Percentiles rank a stretch among this genome's conserved stretches.
These are phyloP conservation scores for Hymenochirus boettgeri DNA, from an alignment of 2,113 vertebrate species.

Conservation along the genomic window DNA sequence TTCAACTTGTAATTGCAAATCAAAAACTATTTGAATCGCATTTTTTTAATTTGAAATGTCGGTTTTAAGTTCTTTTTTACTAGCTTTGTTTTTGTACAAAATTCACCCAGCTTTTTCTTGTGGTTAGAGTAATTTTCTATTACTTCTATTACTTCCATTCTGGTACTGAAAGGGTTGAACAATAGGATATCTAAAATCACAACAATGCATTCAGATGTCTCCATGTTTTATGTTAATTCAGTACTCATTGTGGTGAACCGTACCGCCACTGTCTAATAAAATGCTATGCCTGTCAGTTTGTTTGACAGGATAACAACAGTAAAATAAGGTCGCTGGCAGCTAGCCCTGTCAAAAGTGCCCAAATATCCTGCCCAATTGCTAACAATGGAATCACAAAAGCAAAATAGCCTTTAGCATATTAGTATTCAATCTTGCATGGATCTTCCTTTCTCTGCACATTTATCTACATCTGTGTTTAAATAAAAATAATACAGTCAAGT, in stretches of 20 bases:
- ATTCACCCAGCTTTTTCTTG: no score
- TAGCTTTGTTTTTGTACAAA: no score
- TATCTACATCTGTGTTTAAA: no score
- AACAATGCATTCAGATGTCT: conserved; percentile 41
- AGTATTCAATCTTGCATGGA: conserved; percentile 31
- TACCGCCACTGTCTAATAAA: conserved; percentile 51
- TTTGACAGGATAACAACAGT: conserved; percentile 53
- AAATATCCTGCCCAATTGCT: conserved; percentile 42
- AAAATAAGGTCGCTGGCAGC: conserved; percentile 52
- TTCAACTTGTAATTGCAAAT: no score
- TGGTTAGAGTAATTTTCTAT: no score
- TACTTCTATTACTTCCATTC: neutral
- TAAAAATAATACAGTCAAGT: no score
- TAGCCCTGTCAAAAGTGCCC: conserved; percentile 46
- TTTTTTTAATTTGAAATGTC: no score
- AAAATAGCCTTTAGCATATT: conserved; percentile 48
- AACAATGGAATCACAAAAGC: conserved; percentile 53
- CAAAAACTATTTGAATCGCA: no score
- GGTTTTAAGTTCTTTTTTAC: no score
- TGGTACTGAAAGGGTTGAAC: conserved; percentile 1
- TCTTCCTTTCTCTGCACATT: no score
- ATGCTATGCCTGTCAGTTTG: conserved; percentile 53
- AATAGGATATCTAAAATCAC: conserved; percentile 44
- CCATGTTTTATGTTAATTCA: conserved; percentile 51
- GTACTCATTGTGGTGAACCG: conserved; percentile 49